Evolutionary conservation across 1,140 invertebrate species (phyloP).

Genomic region (Musca domestica): DNA sequence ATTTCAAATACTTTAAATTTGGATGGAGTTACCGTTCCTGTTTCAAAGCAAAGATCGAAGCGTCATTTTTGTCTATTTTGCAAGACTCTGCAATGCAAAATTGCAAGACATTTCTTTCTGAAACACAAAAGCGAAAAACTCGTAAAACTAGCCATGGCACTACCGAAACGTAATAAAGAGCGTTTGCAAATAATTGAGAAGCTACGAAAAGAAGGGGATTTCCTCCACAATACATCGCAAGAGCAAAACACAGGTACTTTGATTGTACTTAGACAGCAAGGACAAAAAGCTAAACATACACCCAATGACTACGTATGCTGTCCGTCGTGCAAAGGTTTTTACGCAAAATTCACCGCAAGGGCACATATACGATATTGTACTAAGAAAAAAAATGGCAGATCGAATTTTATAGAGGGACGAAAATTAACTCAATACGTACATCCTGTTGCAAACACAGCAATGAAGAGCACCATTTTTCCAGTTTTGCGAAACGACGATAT

Average conservation of each 20-base stretch:
- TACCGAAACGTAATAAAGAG: background rate
- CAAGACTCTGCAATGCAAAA: slow-evolving; percentile 1
- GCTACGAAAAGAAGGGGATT: slow-evolving; percentile 11
- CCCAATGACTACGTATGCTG: slow-evolving; percentile 1
- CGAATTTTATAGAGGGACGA: slow-evolving; percentile 4
- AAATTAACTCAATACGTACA: too few relatives aligned
- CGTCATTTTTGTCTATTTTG: slow-evolving; percentile 5
- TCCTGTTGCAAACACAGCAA: background rate
- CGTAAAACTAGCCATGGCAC: background rate
- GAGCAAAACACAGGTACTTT: background rate
- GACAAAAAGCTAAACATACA: background rate
- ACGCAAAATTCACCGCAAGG: background rate
- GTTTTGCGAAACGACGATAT: background rate
- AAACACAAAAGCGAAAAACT: background rate
- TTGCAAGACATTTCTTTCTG: background rate
- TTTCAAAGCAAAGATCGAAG: background rate
- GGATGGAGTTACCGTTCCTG: background rate
- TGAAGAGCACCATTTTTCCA: background rate
- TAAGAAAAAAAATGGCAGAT: background rate
- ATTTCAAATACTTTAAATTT: background rate
- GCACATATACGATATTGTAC: background rate
- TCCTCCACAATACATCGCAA: background rate
- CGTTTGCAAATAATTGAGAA: background rate
- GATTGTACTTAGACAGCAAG: slow-evolving; percentile 4
- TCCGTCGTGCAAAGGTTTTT: background rate